Evolutionary conservation across 2,113 vertebrate species (phyloP), one percentile per base, ranked within the genome.

Genomic region (Alosa alosa): DNA sequence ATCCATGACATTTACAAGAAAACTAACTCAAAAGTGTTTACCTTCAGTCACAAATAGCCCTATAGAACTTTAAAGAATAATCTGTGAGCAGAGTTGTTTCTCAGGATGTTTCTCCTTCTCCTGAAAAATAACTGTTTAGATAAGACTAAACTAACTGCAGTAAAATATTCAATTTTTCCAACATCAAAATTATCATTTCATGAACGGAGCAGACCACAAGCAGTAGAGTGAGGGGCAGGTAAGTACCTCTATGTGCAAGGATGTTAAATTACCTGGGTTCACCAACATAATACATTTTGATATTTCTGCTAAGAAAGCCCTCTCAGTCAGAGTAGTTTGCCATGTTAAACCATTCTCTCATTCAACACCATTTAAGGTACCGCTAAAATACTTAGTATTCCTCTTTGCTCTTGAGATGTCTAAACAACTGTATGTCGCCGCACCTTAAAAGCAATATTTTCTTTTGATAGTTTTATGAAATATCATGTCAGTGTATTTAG

Each of bases 401-500:
- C 72, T 78, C 31, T 39, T 78, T 68, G 64, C 64, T 68, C 31
- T 18, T 78, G 72, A 39, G 72, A 41, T 78, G 31, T 39, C 72
- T 78, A 36, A 39, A 78, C 11, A 78, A 39, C 55, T 60, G 72
- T 78, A 17, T 39, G 36, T 78, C 72, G 39, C 72, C 72, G 39
- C 25, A 78, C 72, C 72, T 78, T 13, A 13, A 78, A 72, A 36
- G 13, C 72, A 25, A 72, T 78, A 78, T 78, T 78, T 17, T 78
- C 72, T 39, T 36, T 78, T 78, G 72, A 78, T 78, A 39, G 25
- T 78, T 78, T 78, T 41, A 78, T 87, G 52, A 82, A 86, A 78
- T 86, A 84, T 82, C 82, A 82, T 49, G 25, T 86, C 82, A 86
- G 78, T 64, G 82, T 82, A 41, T 39, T 87, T 84, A 45, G 9